Percentiles rank a stretch among this genome's conserved stretches.
Evolutionary conservation across 2,797 vertebrate species (phyloP).

Genomic region (Anas bernieri): DNA sequence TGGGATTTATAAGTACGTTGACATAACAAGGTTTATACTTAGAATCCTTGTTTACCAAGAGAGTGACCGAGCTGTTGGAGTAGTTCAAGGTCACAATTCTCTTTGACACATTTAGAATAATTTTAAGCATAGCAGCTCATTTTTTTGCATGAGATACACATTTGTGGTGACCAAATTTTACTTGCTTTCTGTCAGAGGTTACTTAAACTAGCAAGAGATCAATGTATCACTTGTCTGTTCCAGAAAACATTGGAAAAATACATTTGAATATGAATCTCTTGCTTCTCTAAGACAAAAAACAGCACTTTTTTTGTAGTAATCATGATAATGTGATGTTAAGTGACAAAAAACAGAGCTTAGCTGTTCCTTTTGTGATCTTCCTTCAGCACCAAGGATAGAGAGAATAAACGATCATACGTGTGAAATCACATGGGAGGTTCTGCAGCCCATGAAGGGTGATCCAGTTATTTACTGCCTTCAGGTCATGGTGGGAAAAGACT

Average conservation of each 20-base stretch:
- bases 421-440: slow-evolving; percentile 92
- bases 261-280: background rate
- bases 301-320: background rate
- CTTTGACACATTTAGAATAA: background rate
- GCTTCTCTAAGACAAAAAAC: background rate
- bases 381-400: slow-evolving; percentile 90
- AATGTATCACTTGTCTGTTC: background rate
- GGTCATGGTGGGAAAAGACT: slow-evolving; percentile 92
- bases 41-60: background rate
- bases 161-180: background rate
- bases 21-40: background rate
- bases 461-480: slow-evolving; percentile 93
- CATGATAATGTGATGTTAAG: rapidly evolving
- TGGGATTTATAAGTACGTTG: background rate
- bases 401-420: slow-evolving; percentile 91
- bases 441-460: slow-evolving; percentile 94
- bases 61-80: background rate
- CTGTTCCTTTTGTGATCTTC: background rate
- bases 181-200: background rate
- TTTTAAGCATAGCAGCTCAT: background rate
- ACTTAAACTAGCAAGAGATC: background rate
- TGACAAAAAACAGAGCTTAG: background rate
- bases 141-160: background rate
- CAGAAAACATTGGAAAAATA: background rate
- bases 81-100: background rate